A percentile compares a stretch with the other conserved stretches of the same genome.
These are phyloP conservation scores for Agonopterix heracliana DNA, from an alignment of 2,888 invertebrate species.

Conservation along the genomic window DNA sequence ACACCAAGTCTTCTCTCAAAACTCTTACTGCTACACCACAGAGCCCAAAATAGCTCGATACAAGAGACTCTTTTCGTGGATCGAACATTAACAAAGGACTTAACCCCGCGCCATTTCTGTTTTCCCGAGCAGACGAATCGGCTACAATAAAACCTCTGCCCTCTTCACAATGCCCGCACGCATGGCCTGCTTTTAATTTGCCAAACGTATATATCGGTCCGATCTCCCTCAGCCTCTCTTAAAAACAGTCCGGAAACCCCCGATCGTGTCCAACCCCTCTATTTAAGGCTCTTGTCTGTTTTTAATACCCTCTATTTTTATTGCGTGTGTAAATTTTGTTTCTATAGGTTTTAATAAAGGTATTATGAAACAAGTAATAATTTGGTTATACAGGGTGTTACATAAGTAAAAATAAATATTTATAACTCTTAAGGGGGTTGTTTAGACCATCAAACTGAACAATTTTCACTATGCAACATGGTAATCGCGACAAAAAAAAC, in stretches of 20 bases:
- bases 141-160: conserved; percentile 64
- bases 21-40: no score
- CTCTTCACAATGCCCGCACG: conserved; percentile 62
- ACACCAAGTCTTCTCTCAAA: no score
- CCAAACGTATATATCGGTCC: conserved; percentile 49
- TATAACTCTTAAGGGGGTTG: no score
- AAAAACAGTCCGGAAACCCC: conserved; percentile 65
- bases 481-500: no score
- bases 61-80: neutral
- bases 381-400: no score
- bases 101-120: conserved; percentile 67
- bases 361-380: no score
- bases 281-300: conserved; percentile 33
- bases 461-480: no score
- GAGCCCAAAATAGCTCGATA: neutral
- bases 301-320: conserved; percentile 40
- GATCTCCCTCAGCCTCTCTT: conserved; percentile 51
- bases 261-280: conserved; percentile 27
- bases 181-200: conserved; percentile 73
- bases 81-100: conserved; percentile 58
- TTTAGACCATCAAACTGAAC: no score
- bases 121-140: conserved; percentile 68
- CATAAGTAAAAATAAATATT: no score
- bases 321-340: conserved; percentile 30
- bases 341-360: neutral